Percentiles rank a stretch among this genome's conserved stretches.
phyloP scores from a whole-genome alignment of 1,140 invertebrate species.

The Cydia pomonella region DNA sequence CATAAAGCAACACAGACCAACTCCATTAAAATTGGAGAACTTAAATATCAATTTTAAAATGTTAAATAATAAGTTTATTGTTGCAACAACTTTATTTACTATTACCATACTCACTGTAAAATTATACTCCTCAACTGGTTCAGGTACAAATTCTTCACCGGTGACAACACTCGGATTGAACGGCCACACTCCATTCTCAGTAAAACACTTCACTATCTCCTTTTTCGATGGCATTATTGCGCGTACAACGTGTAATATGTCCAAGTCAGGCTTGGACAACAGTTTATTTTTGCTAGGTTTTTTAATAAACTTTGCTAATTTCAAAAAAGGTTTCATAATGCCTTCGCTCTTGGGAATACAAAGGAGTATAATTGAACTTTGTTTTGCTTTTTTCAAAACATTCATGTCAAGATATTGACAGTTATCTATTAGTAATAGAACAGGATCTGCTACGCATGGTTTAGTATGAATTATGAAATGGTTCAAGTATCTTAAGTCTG shows the following conservation, averaged over 20 bases:
- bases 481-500: not conserved
- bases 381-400: not conserved
- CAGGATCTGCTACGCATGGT: not conserved
- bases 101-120: not conserved
- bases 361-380: not conserved
- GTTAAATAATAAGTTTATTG: no score
- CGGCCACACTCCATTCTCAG: not conserved
- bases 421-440: not conserved
- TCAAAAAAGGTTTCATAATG: not conserved
- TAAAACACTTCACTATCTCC: not conserved
- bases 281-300: not conserved
- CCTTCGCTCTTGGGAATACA: not conserved
- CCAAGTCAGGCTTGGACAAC: not conserved
- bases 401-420: not conserved
- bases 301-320: not conserved
- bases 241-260: not conserved
- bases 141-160: not conserved
- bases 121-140: not conserved
- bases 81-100: not conserved
- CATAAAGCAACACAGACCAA: no score
- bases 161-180: not conserved
- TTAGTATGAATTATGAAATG: not conserved
- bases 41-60: no score
- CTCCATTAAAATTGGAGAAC: no score
- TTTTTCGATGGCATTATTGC: not conserved